Evolutionary conservation across 2,888 invertebrate species (phyloP), one percentile per base, ranked within the genome.

Genomic region (Drosophila colorata): DNA sequence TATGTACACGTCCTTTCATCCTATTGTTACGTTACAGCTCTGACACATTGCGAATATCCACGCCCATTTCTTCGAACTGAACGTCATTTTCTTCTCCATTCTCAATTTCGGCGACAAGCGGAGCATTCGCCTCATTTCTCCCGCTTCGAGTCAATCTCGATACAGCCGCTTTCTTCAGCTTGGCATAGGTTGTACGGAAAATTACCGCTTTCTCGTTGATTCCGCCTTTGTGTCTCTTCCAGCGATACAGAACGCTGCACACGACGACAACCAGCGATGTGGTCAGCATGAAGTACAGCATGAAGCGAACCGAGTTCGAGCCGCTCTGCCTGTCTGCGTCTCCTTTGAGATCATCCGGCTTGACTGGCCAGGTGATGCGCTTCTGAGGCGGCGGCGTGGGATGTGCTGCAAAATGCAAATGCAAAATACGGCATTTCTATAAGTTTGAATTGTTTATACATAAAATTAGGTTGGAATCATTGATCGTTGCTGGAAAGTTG

Each of bases 31-130:
- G 11, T 43, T 35, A 80, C 7, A 71, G 65, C 37, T 74, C 63
- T 0, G 74, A 61, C 2, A 63, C 53, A 41, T 60, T 51, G 14
- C 76, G 59, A 48, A 67, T 69, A 47, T 87, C 69, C 28, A 78
- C 75, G 48, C 69, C 74, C 66, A 76, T 66, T 40, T 82, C 86
- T 55, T 68, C 82, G 8, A 76, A 14, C 35, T 52, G 59, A 4
- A 63, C 68, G 7, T 51, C 51, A 4, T 65, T 58, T 1, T 63
- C 38, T 7, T 65, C 69, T 5, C 13, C 58, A 11, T 44, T 53
- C 9, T 70, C 80, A 6, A 2, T 16, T 14, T 51, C 55, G 0
- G 47, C 52, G 38, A 64, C 67, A 3, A 88, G 48, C 2, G 53
- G 47, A 6, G 66, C 14, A 6, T 4, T 37, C 13, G 9, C 31